Percentiles rank a stretch among this genome's conserved stretches.
phyloP scores from a whole-genome alignment of 1,140 invertebrate genomes.

The Drosophila chauvacae region DNA sequence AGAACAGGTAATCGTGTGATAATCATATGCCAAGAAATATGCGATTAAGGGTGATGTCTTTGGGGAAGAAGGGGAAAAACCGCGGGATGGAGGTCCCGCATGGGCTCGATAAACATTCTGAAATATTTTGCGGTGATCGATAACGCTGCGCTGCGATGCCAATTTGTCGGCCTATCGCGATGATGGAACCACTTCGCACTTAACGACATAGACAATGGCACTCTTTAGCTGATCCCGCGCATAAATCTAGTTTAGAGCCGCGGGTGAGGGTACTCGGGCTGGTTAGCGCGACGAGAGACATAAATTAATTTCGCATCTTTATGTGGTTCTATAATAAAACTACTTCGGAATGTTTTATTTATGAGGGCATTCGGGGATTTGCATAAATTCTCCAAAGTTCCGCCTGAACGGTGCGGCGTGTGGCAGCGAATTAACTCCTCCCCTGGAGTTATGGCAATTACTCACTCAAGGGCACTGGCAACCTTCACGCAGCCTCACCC shows the following conservation, averaged over 20 bases:
- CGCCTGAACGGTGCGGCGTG: slow-evolving; percentile 9
- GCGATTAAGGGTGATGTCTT: neutral
- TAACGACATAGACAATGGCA: slow-evolving; percentile 53
- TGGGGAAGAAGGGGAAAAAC: neutral
- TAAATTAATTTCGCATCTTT: slow-evolving; percentile 43
- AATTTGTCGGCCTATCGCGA: slow-evolving; percentile 52
- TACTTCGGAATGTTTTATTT: slow-evolving; percentile 62
- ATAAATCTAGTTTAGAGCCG: slow-evolving; percentile 34
- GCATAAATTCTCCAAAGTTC: slow-evolving; percentile 46
- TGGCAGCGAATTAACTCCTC: slow-evolving; percentile 1
- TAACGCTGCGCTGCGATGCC: slow-evolving; percentile 3
- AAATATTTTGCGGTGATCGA: slow-evolving; percentile 39
- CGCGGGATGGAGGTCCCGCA: slow-evolving; percentile 23
- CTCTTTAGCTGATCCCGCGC: slow-evolving; percentile 48
- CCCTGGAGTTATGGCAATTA: slow-evolving; percentile 10
- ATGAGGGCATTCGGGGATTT: slow-evolving; percentile 52
- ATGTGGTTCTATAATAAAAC: slow-evolving; percentile 32
- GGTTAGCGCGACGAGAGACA: slow-evolving; percentile 45
- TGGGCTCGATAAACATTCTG: slow-evolving; percentile 31
- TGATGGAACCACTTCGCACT: slow-evolving; percentile 46
- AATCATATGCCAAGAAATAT: slow-evolving; percentile 2
- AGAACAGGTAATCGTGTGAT: slow-evolving; percentile 10
- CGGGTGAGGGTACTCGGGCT: slow-evolving; percentile 15
- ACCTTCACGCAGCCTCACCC: slow-evolving; percentile 14
- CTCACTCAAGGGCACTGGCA: slow-evolving; percentile 22